Evolutionary conservation across 2,888 invertebrate genomes (phyloP).

Genomic region (Leucophenga maculata): DNA sequence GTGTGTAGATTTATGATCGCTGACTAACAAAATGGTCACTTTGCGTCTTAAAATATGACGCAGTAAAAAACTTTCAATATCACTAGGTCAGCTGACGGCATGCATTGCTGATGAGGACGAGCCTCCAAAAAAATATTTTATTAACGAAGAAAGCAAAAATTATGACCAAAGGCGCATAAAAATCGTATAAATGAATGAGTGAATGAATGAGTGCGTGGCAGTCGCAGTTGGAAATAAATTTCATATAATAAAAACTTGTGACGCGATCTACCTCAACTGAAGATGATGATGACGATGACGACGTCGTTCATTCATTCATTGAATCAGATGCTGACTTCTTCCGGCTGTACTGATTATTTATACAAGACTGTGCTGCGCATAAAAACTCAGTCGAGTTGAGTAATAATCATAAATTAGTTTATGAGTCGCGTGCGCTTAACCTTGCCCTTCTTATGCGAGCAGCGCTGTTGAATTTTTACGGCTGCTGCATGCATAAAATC

Average conservation of each 20-base stretch:
- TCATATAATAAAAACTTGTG: constrained; percentile 58
- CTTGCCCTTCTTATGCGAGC: constrained; percentile 66
- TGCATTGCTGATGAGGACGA: constrained; percentile 59
- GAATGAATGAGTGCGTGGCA: constrained; percentile 23
- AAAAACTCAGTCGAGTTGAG: constrained; percentile 38
- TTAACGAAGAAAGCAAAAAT: constrained; percentile 42
- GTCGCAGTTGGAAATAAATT: constrained; percentile 42
- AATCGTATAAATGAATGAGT: constrained; percentile 29
- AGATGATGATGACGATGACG: not conserved
- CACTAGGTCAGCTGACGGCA: constrained; percentile 64
- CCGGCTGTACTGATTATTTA: constrained; percentile 38
- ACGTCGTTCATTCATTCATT: constrained; percentile 5
- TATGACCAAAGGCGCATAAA: constrained; percentile 22
- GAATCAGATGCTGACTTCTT: not conserved
- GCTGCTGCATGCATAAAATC: constrained; percentile 64
- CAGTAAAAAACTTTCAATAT: constrained; percentile 57
- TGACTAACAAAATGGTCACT: not conserved
- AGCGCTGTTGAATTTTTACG: constrained; percentile 62
- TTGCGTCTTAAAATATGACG: constrained; percentile 43
- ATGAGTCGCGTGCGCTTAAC: constrained; percentile 67
- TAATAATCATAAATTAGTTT: constrained; percentile 70
- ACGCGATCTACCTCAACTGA: constrained; percentile 66
- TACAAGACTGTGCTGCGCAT: constrained; percentile 42
- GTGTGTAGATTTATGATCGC: not conserved
- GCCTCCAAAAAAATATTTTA: constrained; percentile 19